Percentiles rank a stretch among this genome's conserved stretches.
These are phyloP conservation scores for Prochilodus magdalenae DNA, from an alignment of 2,113 vertebrate genomes.

Conservation along the genomic window DNA sequence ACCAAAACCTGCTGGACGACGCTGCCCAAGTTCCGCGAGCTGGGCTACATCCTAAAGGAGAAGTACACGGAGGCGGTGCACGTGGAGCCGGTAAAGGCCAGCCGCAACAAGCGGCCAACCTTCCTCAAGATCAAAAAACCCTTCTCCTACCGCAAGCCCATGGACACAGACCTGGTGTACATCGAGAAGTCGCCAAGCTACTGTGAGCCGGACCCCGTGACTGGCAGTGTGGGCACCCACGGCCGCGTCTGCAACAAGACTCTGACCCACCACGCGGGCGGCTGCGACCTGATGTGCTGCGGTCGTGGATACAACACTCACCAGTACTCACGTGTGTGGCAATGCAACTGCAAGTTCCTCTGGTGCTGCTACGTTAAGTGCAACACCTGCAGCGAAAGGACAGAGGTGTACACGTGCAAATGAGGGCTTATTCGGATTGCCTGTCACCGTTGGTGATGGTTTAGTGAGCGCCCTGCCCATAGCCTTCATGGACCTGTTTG, in stretches of 20 bases:
- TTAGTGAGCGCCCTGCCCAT: neutral
- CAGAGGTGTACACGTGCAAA: conserved; percentile 97
- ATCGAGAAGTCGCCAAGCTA: conserved; percentile 97
- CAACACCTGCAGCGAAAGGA: conserved; percentile 98
- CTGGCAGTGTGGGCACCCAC: conserved; percentile 92
- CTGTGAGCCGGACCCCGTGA: conserved; percentile 90
- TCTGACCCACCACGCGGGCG: conserved; percentile 87
- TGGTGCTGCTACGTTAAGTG: conserved; percentile 99
- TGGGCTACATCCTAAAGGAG: conserved; percentile 96
- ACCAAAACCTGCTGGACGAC: conserved; percentile 99
- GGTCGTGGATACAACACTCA: conserved; percentile 98
- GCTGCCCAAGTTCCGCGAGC: conserved; percentile 95
- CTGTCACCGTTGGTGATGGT: neutral
- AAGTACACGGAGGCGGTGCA: conserved; percentile 94
- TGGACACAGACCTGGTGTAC: conserved; percentile 96
- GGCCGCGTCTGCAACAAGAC: conserved; percentile 97
- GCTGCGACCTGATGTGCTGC: conserved; percentile 98
- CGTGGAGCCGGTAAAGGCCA: conserved; percentile 92
- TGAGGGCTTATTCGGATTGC: conserved; percentile 74
- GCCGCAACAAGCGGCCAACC: conserved; percentile 93
- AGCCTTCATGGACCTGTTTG: neutral
- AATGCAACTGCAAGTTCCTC: conserved; percentile 99
- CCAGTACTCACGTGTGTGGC: conserved; percentile 97
- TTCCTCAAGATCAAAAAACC: conserved; percentile 98
- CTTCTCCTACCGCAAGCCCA: conserved; percentile 93